phyloP scores from a whole-genome alignment of 2,797 vertebrate species.

The Buphagus erythrorhynchus region DNA sequence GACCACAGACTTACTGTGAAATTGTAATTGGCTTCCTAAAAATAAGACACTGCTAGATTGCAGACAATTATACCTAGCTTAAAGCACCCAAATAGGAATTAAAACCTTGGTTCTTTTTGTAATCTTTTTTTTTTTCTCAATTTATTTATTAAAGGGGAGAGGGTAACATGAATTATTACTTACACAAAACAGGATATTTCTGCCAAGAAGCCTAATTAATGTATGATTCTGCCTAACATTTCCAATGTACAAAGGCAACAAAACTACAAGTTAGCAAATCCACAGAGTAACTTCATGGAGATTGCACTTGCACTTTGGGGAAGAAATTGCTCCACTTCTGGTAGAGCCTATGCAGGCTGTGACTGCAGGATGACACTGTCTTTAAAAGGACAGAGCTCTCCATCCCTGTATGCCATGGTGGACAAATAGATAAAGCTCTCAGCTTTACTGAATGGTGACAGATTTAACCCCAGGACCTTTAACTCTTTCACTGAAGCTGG shows the following conservation, averaged over 20 bases:
- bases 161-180: background rate
- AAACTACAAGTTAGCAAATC: background rate
- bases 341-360: background rate
- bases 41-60: background rate
- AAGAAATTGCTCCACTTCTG: background rate
- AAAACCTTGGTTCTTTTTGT: background rate
- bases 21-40: constrained; percentile 34
- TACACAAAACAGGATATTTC: background rate
- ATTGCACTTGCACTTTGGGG: background rate
- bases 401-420: background rate
- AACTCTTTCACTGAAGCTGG: background rate
- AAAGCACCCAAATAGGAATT: background rate
- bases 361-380: background rate
- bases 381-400: background rate
- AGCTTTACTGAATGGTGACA: background rate
- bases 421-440: background rate
- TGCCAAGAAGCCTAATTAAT: background rate
- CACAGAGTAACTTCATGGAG: background rate
- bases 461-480: background rate
- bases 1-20: background rate
- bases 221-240: background rate
- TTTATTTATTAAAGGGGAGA: background rate
- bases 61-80: background rate
- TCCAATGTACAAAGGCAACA: background rate
- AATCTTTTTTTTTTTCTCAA: background rate